A percentile compares a stretch with the other conserved stretches of the same genome.
These are phyloP conservation scores for Sterrhoptilus dennistouni DNA, from an alignment of 2,113 vertebrate genomes.

Conservation along the genomic window DNA sequence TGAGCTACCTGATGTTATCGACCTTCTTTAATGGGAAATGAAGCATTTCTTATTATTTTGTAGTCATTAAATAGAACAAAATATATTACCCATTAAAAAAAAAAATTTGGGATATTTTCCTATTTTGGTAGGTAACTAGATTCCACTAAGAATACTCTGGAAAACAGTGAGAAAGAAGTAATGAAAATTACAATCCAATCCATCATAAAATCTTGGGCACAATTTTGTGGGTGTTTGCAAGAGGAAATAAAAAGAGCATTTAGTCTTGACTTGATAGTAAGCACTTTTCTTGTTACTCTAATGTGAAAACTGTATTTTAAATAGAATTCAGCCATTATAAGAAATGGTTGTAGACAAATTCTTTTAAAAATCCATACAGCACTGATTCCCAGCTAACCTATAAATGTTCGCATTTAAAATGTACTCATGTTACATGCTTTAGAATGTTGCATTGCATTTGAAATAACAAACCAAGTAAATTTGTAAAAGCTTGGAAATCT, in stretches of 20 bases:
- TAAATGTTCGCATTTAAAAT: neutral
- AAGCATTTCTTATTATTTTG: neutral
- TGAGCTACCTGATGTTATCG: neutral
- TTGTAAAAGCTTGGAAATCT: neutral
- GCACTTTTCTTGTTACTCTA: neutral
- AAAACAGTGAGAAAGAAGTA: neutral
- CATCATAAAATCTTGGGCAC: neutral
- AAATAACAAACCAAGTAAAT: neutral
- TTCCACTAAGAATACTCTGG: neutral
- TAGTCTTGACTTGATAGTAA: neutral
- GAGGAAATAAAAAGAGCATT: neutral
- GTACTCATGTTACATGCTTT: neutral
- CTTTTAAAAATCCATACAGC: neutral
- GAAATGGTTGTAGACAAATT: neutral
- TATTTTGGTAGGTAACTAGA: neutral
- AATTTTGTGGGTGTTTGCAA: neutral
- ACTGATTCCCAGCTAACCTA: neutral
- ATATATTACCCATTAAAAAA: neutral
- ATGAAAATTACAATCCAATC: neutral
- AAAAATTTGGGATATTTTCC: neutral
- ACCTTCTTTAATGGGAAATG: neutral
- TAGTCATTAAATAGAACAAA: neutral
- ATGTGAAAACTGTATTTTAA: neutral
- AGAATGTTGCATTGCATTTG: neutral
- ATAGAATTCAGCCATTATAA: neutral